Evolutionary conservation across 1,140 invertebrate species (phyloP), one percentile per base, ranked within the genome.

Genomic region (Scaptomyza montana): DNA sequence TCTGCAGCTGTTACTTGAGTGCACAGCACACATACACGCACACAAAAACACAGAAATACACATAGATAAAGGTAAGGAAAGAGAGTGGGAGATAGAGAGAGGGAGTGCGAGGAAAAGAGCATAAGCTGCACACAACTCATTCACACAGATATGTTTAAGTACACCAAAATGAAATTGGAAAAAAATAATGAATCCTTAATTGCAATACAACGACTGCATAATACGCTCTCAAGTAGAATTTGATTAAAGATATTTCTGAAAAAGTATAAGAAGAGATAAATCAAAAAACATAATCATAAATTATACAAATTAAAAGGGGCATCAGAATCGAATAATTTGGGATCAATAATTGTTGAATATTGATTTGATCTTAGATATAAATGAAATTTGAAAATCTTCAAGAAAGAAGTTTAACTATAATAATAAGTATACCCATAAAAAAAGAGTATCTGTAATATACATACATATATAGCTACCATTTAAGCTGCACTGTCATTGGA

Each of bases 1-100:
- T 77, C 80, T 84, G 77, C 84, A 89, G 84, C 76, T 89, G 84
- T 78, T 84, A 71, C 84, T 77, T 36, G 68, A 77, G 77, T 80
- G 73, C 55, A 68, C 36, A 61, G 74, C 70, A 78, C 50, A 81
- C 64, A 82, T 43, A 67, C 43, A 68, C 62, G 84, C 62, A 62
- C 47, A 50, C 21, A 50, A 39, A 62, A 8, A n/a, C 16, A 28
- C 19, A 64, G n/a, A 64, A 8, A 33, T 2, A 33, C 0, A 56
- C 5, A 33, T 7, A 33, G 30, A 33, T 33, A 33, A 33, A 33
- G 30, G 30, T 33, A 33, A 7, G 7, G 33, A 3, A 1, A 9
- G 8, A 36, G 33, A 66, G 10, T 19, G 28, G 59, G 10, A 30
- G 30, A 30, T 1, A 51, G 36, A 12, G 3, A 12, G 9, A 10